Base-by-base conservation (phyloP, 2,113 vertebrate genomes). In the Peromyscus leucopus region DNA sequence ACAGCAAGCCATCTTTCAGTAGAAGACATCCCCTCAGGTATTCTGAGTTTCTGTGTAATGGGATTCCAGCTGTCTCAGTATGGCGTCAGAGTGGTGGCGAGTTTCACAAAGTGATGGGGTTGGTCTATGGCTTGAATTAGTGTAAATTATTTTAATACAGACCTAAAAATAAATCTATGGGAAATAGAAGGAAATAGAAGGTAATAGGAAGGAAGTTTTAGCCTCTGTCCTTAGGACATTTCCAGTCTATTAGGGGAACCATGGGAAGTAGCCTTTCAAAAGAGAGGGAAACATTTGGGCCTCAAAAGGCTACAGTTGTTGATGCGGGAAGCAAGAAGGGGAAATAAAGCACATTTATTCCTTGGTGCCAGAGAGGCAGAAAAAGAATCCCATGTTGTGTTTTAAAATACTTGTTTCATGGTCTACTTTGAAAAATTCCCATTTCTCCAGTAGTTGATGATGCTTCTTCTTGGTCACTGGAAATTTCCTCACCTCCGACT, bases 1-100 rank as follows among this genome's bases (percentile, higher is more conserved):
- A 99, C 99, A 78, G 99, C 99, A 84, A 99, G 98, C 97, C 99
- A 98, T 96, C 98, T 98, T 97, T 99, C 99, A 11, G 92, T 99
- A 93, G 99, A 99, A 63, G 99, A 99, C 94, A 98, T 98, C 86
- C 96, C 98, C 88, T 93, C 99, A 99, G 99, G 99, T 99, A 99
- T 98, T 98, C 21, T 0, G 55, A 85, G 28, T 97, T 92, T 94
- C 42, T 97, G 6, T 91, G 93, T 93, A 89, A 87, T 72, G 80
- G 69, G 87, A 36, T 90, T 63, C 79, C 31, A 80, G 71, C 86
- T 88, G 72, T 21, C 76, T 91, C 63, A 33, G n/a, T 89, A 21
- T 61, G 92, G 31, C 88, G 63, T 88, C 51, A 85, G 61, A 2
- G 11, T 93, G 69, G 83, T 91, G 67, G 24, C 26, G 7, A 78